These are phyloP conservation scores for Alfaro cultratus DNA, from an alignment of 2,797 vertebrate genomes.

Conservation along the genomic window DNA sequence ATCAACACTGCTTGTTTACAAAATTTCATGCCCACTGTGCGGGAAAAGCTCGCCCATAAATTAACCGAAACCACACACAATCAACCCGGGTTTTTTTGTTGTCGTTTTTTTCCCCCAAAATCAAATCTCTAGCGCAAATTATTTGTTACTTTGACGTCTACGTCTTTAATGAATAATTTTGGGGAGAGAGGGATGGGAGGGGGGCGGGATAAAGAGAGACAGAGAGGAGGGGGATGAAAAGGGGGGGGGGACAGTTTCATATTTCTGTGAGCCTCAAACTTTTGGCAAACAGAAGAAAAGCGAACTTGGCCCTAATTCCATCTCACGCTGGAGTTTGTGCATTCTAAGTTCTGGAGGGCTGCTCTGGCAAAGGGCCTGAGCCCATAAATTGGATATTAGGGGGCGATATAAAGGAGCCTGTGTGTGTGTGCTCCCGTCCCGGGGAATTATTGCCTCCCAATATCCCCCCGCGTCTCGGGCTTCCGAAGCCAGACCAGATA, in stretches of 20 bases:
- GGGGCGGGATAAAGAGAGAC: constrained; percentile 32
- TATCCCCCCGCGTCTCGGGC: constrained; percentile 76
- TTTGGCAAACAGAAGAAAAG: constrained; percentile 81
- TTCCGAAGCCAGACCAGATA: constrained; percentile 74
- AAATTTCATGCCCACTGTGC: constrained; percentile 40
- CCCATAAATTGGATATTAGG: constrained; percentile 87
- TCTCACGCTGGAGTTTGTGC: constrained; percentile 81
- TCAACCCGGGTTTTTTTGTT: background rate
- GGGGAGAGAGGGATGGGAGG: constrained; percentile 7
- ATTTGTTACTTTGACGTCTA: constrained; percentile 71
- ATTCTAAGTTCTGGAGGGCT: constrained; percentile 82
- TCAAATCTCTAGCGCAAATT: constrained; percentile 44
- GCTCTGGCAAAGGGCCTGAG: constrained; percentile 83
- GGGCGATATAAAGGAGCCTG: constrained; percentile 82
- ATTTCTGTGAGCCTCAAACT: constrained; percentile 83
- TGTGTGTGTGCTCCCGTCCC: constrained; percentile 82
- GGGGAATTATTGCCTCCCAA: constrained; percentile 84
- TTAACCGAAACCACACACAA: constrained; percentile 57
- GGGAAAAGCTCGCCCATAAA: constrained; percentile 34
- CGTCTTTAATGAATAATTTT: constrained; percentile 73
- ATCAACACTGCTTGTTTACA: constrained; percentile 59
- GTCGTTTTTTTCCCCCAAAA: too few species aligned
- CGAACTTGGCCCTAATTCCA: constrained; percentile 83
- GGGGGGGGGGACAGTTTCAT: constrained; percentile 67
- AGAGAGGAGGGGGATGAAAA: background rate